phyloP scores from a whole-genome alignment of 2,797 vertebrate genomes.

The Peromyscus aztecus region DNA sequence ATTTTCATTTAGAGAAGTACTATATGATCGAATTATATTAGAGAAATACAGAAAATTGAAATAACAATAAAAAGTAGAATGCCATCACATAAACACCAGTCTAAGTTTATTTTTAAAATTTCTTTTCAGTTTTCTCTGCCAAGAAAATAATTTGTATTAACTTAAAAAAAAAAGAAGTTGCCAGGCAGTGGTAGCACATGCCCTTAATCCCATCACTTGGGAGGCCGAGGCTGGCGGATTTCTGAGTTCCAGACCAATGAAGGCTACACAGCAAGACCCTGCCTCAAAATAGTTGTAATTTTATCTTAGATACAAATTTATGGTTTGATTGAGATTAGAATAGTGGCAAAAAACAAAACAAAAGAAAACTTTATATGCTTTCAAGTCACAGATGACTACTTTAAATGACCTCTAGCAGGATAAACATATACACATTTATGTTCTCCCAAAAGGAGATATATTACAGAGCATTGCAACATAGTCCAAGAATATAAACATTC shows the following conservation, averaged over 20 bases:
- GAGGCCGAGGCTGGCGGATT: not conserved
- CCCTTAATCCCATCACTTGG: not conserved
- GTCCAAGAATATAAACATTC: not conserved
- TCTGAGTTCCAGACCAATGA: not conserved
- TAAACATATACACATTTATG: not conserved
- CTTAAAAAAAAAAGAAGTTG: not conserved
- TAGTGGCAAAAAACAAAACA: not conserved
- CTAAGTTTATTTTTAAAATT: not conserved
- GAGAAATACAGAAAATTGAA: slow-evolving; percentile 11
- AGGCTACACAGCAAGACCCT: not conserved
- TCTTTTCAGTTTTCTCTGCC: slow-evolving; percentile 14
- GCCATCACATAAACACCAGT: not conserved
- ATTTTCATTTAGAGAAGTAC: not conserved
- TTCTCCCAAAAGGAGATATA: too few relatives aligned
- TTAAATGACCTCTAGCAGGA: not conserved
- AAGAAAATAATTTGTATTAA: not conserved
- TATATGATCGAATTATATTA: slow-evolving; percentile 27
- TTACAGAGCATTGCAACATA: not conserved
- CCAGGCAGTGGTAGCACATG: not conserved
- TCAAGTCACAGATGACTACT: not conserved
- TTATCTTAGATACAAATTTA: not conserved
- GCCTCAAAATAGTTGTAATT: not conserved
- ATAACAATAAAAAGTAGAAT: not conserved
- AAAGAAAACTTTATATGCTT: not conserved
- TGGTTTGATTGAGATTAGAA: not conserved